phyloP scores from a whole-genome alignment of 2,113 vertebrate species.

The Protobothrops mucrosquamatus region DNA sequence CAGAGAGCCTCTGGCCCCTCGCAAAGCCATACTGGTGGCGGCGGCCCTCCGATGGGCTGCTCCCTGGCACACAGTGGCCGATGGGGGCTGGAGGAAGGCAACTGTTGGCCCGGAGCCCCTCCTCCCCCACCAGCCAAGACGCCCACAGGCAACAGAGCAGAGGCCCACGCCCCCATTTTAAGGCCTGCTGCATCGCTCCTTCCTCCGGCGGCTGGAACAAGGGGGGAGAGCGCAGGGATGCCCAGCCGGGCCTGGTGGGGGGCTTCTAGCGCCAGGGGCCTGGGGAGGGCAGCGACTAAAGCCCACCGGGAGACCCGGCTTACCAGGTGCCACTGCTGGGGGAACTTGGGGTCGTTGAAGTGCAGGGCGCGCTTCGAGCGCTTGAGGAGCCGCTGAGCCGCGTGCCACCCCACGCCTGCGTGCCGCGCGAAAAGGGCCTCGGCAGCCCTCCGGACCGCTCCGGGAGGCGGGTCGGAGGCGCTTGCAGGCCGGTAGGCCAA shows the following conservation, averaged over 20 bases:
- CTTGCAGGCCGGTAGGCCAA: slow-evolving; percentile 59
- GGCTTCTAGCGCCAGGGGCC: too few relatives aligned
- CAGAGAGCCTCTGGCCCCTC: neutral
- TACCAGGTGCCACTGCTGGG: slow-evolving; percentile 96
- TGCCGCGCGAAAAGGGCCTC: slow-evolving; percentile 75
- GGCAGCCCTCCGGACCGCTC: slow-evolving; percentile 51
- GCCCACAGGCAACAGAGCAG: too few relatives aligned
- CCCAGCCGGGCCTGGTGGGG: neutral
- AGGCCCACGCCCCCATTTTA: too few relatives aligned
- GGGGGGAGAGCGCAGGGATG: neutral
- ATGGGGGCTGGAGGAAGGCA: neutral
- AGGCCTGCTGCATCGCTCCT: neutral
- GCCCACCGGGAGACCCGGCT: slow-evolving; percentile 52
- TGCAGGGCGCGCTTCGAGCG: slow-evolving; percentile 86
- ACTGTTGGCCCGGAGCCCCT: neutral
- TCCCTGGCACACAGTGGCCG: neutral
- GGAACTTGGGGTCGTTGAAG: slow-evolving; percentile 94
- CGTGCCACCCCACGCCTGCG: slow-evolving; percentile 85
- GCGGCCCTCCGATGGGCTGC: neutral
- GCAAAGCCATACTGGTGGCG: neutral
- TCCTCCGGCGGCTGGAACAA: neutral
- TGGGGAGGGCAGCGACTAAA: too few relatives aligned
- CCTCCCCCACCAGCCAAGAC: too few relatives aligned
- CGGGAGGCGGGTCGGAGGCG: accelerated
- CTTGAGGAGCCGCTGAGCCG: slow-evolving; percentile 83